Conservation (phyloP, 2,797 vertebrate species). For the Clarias platycephalus region DNA sequence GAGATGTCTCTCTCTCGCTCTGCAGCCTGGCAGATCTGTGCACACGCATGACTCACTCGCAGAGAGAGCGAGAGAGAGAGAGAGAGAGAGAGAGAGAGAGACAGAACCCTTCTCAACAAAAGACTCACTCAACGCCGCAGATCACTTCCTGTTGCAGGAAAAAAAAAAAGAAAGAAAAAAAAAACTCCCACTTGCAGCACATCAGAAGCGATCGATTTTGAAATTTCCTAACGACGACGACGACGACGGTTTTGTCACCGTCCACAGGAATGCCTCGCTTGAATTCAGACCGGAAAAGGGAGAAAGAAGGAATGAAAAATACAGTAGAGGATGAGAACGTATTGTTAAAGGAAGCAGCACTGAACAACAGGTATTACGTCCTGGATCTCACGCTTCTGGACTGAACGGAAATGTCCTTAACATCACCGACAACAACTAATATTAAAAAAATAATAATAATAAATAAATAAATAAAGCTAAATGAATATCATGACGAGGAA, state of each 20-base stretch:
- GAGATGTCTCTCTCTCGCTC: constrained; percentile 80
- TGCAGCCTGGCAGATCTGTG: constrained; percentile 91
- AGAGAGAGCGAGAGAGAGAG: constrained; percentile 94
- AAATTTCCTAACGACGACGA: constrained; percentile 80
- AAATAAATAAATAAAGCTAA: constrained; percentile 6
- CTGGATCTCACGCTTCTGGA: background rate
- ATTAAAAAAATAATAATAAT: background rate
- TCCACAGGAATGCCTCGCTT: constrained; percentile 64
- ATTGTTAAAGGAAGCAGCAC: background rate
- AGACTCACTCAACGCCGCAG: constrained; percentile 98
- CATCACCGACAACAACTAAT: constrained; percentile 10
- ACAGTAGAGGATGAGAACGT: constrained; percentile 3
- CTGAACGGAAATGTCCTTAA: background rate
- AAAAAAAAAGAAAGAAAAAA: constrained; percentile 72
- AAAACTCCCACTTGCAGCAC: constrained; percentile 94
- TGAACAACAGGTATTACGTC: constrained; percentile 28
- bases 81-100: constrained; percentile 90
- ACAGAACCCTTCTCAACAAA: constrained; percentile 99
- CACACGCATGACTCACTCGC: constrained; percentile 95
- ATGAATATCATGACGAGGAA: constrained; percentile 1
- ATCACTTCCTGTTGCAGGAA: constrained; percentile 96
- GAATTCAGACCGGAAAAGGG: constrained; percentile 54
- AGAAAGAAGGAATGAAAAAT: background rate
- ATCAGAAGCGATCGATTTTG: constrained; percentile 92
- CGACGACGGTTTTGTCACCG: constrained; percentile 75